Percentiles rank a stretch among this genome's conserved stretches.
Evolutionary conservation across 2,888 invertebrate species (phyloP).

Genomic region (Cheilosia impressa): DNA sequence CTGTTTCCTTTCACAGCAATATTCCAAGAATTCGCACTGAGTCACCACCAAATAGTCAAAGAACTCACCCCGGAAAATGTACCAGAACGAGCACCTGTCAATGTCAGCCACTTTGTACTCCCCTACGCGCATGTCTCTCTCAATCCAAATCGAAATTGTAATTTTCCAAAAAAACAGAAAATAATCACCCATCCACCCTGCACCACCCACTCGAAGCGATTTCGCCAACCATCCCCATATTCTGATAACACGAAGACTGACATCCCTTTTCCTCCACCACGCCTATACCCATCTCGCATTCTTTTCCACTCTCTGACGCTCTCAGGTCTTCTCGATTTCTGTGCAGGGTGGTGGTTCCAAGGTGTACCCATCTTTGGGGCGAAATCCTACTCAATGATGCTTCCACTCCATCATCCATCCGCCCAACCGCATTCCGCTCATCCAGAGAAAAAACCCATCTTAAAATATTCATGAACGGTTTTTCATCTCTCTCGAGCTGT

Average conservation of each 20-base stretch:
- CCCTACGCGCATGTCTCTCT: conserved; percentile 34
- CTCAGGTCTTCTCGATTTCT: conserved; percentile 18
- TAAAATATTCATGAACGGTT: conserved; percentile 81
- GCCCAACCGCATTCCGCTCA: neutral
- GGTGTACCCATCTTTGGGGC: neutral
- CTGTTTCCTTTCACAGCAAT: conserved; percentile 14
- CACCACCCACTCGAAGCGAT: conserved; percentile 18
- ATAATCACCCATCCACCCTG: conserved; percentile 13
- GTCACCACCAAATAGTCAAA: neutral
- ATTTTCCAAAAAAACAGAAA: conserved; percentile 27
- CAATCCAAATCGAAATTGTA: neutral
- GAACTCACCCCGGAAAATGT: conserved; percentile 1
- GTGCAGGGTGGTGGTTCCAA: neutral
- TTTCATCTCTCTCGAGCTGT: conserved; percentile 78
- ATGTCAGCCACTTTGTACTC: conserved; percentile 13
- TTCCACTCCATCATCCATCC: conserved; percentile 19
- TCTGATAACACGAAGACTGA: conserved; percentile 24
- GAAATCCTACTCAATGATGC: conserved; percentile 64
- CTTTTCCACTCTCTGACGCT: conserved; percentile 5
- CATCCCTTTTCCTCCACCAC: conserved; percentile 9
- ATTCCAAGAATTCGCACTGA: neutral
- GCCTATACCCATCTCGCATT: neutral
- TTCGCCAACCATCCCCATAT: conserved; percentile 27
- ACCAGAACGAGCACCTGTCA: conserved; percentile 36
- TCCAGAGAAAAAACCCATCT: conserved; percentile 70